phyloP scores from a whole-genome alignment of 2,888 invertebrate species.

The Lacanobia oleracea region DNA sequence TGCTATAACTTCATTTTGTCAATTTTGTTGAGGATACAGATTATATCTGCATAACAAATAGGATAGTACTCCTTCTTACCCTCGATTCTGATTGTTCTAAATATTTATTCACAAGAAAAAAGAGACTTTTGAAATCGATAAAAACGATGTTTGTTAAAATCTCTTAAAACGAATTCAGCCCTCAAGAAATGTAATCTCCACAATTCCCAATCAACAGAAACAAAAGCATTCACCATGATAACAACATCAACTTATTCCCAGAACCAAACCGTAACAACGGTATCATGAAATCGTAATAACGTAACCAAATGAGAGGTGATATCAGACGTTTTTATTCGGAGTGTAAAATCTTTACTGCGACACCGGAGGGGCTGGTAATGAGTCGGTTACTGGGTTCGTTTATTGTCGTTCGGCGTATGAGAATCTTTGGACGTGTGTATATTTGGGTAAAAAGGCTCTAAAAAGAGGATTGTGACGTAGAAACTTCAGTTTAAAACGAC shows the following conservation, averaged over 20 bases:
- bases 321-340: slow-evolving; percentile 56
- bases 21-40: not conserved
- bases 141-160: not conserved
- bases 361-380: slow-evolving; percentile 47
- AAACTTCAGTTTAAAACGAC: slow-evolving; percentile 25
- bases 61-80: not conserved
- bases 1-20: not conserved
- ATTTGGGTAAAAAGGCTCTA: slow-evolving; percentile 27
- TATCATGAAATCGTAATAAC: slow-evolving; percentile 43
- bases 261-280: slow-evolving; percentile 22
- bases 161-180: not conserved
- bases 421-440: slow-evolving; percentile 18
- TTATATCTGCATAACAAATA: not conserved
- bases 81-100: not conserved
- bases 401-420: slow-evolving; percentile 42
- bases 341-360: slow-evolving; percentile 57
- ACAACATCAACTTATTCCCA: slow-evolving; percentile 8
- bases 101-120: not conserved
- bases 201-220: slow-evolving; percentile 4
- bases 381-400: slow-evolving; percentile 43
- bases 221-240: slow-evolving; percentile 27
- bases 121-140: not conserved
- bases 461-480: slow-evolving; percentile 5
- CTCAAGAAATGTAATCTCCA: slow-evolving; percentile 11
- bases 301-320: slow-evolving; percentile 54